phyloP scores from a whole-genome alignment of 2,888 invertebrate species.

The Druceiella hillmani region DNA sequence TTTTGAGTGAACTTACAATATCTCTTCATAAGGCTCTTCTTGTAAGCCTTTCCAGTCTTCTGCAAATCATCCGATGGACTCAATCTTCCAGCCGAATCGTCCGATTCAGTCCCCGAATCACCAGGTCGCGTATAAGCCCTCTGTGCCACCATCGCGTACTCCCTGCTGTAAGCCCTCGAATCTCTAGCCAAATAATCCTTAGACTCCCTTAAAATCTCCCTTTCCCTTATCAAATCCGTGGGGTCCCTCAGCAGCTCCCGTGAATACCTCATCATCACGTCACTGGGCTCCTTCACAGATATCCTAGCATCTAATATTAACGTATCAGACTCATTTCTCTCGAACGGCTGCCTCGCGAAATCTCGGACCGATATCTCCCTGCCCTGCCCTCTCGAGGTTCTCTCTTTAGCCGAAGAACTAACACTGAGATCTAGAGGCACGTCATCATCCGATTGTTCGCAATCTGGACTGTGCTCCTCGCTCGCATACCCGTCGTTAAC shows the following conservation, averaged over 20 bases:
- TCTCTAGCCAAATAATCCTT: slow-evolving; percentile 39
- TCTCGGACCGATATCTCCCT: slow-evolving; percentile 48
- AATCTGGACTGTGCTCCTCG: slow-evolving; percentile 29
- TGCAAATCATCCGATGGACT: slow-evolving; percentile 52
- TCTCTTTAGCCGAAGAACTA: slow-evolving; percentile 28
- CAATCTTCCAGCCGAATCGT: slow-evolving; percentile 70
- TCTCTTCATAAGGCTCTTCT: slow-evolving; percentile 89
- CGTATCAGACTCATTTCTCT: slow-evolving; percentile 16
- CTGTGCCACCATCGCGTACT: slow-evolving; percentile 31
- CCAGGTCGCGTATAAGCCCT: slow-evolving; percentile 34
- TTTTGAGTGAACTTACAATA: slow-evolving; percentile 85
- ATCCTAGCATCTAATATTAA: slow-evolving; percentile 15
- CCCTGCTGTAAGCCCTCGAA: slow-evolving; percentile 26
- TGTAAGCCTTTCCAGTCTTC: slow-evolving; percentile 64
- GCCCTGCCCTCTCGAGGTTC: no score
- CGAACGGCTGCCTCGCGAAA: slow-evolving; percentile 44
- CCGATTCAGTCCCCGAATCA: slow-evolving; percentile 75
- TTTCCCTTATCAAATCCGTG: slow-evolving; percentile 44
- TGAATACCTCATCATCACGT: slow-evolving; percentile 25
- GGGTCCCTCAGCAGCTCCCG: slow-evolving; percentile 36
- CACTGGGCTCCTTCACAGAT: slow-evolving; percentile 26
- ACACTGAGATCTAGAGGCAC: slow-evolving; percentile 78
- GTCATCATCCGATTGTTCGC: slow-evolving; percentile 53
- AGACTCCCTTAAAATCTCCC: slow-evolving; percentile 47
- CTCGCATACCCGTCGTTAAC: slow-evolving; percentile 23